Evolutionary conservation across 2,888 invertebrate species (phyloP), one percentile per base, ranked within the genome.

Genomic region (Stenchaetothrips biformis): DNA sequence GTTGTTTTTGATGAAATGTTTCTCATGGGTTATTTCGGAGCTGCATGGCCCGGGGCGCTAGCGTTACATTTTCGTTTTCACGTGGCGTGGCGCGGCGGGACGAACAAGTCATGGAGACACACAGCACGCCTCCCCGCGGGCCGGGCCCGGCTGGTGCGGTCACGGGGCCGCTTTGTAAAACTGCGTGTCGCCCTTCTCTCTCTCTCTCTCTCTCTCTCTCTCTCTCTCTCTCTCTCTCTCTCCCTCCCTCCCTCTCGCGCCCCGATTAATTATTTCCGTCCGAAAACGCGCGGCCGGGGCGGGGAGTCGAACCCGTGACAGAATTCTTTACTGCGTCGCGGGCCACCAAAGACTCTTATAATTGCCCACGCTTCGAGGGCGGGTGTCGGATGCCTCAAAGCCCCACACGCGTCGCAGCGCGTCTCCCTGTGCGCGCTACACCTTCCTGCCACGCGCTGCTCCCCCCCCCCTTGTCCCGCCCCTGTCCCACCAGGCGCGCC

Each of bases 1-100:
- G 67, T 74, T 74, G 67, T 74, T 74, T 74, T 74, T 74, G 67
- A 74, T 74, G 25, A 74, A 74, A 74, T 74, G 67, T 74, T 74
- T 25, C 67, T 74, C 67, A 74, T 74, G 67, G 67, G 67, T 74
- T 74, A 59, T 59, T 59, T 59, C 59, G 59, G 67, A n/a, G 67
- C 25, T 25, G 67, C 67, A 74, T 25, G 25, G 21, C 67, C 67
- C 67, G 67, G 67, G 25, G 37, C 21, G 1, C 67, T 53, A 37
- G 67, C 67, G 67, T 21, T 74, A 74, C 67, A 25, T n/a, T 21
- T 21, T 25, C 67, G 25, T 25, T 25, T 37, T 37, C 37, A 4
- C 37, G 37, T 37, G 37, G 37, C 37, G 37, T 2, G 37, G 37
- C 37, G 37, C 2, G 37, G 37, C 37, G 37, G 37, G 37, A 4